A percentile compares a stretch with the other conserved stretches of the same genome.
Conservation (phyloP, 2,797 vertebrate genomes). For the Phalloptychus januarius region DNA sequence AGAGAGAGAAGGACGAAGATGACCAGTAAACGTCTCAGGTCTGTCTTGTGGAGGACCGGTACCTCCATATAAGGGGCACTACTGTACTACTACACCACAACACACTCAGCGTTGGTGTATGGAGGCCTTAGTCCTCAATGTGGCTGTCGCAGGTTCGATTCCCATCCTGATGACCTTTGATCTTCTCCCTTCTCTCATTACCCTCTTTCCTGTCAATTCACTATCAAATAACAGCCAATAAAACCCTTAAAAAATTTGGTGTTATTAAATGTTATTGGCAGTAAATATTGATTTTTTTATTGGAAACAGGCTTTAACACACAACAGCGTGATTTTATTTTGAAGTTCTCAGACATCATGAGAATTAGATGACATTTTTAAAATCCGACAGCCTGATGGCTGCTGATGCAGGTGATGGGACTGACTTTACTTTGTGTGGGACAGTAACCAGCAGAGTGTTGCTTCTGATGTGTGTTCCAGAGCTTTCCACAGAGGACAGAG, state of each 20-base stretch:
- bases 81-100: not conserved
- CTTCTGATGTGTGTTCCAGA: constrained; percentile 77
- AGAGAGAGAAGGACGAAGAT: not conserved
- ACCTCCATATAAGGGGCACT: not conserved
- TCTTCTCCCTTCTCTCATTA: too few relatives aligned
- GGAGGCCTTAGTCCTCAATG: too few relatives aligned
- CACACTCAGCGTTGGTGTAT: too few relatives aligned
- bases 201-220: too few relatives aligned
- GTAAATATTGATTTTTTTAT: not conserved
- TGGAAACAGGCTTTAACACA: not conserved
- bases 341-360: not conserved
- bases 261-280: not conserved
- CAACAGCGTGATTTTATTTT: not conserved
- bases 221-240: too few relatives aligned
- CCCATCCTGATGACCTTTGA: too few relatives aligned
- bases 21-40: not conserved
- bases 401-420: not conserved
- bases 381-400: too few relatives aligned
- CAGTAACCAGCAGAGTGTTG: not conserved
- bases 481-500: constrained; percentile 88
- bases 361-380: not conserved
- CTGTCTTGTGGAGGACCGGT: not conserved
- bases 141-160: too few relatives aligned
- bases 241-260: not conserved
- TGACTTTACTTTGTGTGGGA: not conserved